A percentile compares a stretch with the other conserved stretches of the same genome.
Conservation (phyloP, 2,888 invertebrate species). For the Caenorhabditis sp. region DNA sequence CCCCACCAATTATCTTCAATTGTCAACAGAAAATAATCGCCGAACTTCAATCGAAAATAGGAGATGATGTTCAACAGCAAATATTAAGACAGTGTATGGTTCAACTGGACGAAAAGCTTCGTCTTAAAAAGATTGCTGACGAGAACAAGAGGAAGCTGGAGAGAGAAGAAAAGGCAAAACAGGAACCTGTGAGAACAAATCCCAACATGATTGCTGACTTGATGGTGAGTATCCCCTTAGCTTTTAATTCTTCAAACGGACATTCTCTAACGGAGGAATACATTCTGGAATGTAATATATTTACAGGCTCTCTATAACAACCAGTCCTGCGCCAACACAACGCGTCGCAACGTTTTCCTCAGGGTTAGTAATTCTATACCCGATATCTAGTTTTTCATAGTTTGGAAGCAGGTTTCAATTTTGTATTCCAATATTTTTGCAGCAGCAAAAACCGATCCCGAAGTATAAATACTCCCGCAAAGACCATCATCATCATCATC, state of each 20-base stretch:
- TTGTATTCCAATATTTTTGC: slow-evolving; percentile 1
- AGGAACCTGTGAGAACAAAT: slow-evolving; percentile 30
- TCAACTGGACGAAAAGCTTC: slow-evolving; percentile 32
- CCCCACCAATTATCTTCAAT: neutral
- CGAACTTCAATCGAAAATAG: slow-evolving; percentile 35
- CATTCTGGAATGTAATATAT: neutral
- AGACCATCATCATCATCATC: neutral
- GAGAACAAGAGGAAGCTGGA: slow-evolving; percentile 55
- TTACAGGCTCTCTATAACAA: slow-evolving; percentile 50
- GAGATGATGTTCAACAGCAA: slow-evolving; percentile 46
- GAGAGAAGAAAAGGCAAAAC: slow-evolving; percentile 52
- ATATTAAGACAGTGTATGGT: slow-evolving; percentile 32
- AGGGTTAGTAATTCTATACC: slow-evolving; percentile 18
- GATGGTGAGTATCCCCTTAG: slow-evolving; percentile 47
- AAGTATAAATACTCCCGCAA: neutral
- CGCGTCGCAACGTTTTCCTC: slow-evolving; percentile 15
- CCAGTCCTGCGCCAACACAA: slow-evolving; percentile 20
- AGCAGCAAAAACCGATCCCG: slow-evolving; percentile 54
- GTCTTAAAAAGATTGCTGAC: slow-evolving; percentile 16
- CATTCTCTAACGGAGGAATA: neutral
- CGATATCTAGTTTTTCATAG: too few species aligned
- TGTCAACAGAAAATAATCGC: slow-evolving; percentile 11
- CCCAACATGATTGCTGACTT: slow-evolving; percentile 32
- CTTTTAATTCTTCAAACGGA: neutral
- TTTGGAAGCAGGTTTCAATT: neutral